These are phyloP conservation scores for Eueremaeus valkanovi DNA, from an alignment of 2,888 invertebrate genomes.

Conservation along the genomic window DNA sequence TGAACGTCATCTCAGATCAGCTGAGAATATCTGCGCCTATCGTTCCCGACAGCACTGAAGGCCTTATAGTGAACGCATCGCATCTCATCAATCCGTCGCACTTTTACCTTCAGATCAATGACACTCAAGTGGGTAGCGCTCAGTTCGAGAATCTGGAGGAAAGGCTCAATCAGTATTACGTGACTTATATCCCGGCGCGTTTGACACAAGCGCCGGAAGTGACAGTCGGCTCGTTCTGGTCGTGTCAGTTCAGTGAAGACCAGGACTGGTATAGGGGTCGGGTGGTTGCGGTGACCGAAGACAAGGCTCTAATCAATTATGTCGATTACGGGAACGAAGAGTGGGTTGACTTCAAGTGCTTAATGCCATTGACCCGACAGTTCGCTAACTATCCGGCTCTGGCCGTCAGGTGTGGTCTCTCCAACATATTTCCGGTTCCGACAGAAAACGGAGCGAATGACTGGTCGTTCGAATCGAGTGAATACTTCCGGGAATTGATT, in stretches of 20 bases:
- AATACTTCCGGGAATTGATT: not conserved
- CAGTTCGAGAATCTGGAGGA: slow-evolving; percentile 35
- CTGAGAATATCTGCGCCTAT: not conserved
- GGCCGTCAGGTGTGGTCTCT: slow-evolving; percentile 22
- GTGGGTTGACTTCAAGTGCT: not conserved
- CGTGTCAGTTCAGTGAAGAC: not conserved
- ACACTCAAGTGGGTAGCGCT: slow-evolving; percentile 30
- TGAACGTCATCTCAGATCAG: not conserved
- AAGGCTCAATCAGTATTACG: slow-evolving; percentile 24
- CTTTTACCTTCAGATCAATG: slow-evolving; percentile 28
- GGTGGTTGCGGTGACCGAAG: not conserved
- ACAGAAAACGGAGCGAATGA: too few relatives aligned
- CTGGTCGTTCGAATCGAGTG: not conserved
- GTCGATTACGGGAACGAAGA: slow-evolving; percentile 17
- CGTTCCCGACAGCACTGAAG: not conserved
- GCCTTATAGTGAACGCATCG: slow-evolving; percentile 13
- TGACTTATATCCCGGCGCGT: not conserved
- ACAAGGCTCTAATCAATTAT: slow-evolving; percentile 10
- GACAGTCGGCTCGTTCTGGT: slow-evolving; percentile 16
- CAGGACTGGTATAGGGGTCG: slow-evolving; percentile 27
- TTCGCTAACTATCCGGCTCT: slow-evolving; percentile 19
- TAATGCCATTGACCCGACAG: slow-evolving; percentile 16
- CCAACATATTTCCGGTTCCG: not conserved
- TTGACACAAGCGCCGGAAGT: not conserved
- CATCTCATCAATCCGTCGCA: slow-evolving; percentile 31